Conservation (phyloP, 2,797 vertebrate species). For the Enteromius radiatus region DNA sequence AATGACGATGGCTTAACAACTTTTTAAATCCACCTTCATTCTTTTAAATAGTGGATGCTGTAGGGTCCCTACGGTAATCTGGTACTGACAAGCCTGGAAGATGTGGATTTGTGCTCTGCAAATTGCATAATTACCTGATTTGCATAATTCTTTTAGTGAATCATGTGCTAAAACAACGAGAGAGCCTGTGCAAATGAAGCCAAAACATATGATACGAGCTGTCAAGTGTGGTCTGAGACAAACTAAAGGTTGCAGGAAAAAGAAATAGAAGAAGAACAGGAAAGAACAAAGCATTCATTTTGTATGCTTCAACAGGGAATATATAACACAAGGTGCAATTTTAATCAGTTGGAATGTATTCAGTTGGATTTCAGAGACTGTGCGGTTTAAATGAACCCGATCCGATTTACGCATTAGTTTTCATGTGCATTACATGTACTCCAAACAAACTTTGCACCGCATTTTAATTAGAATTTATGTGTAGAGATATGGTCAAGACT, state of each 20-base stretch:
- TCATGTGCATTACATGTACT: no score
- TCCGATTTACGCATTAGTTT: no score
- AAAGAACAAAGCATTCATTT: background rate
- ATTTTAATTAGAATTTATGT: no score
- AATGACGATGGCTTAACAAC: background rate
- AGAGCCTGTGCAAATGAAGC: background rate
- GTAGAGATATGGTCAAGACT: no score
- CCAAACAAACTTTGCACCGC: no score
- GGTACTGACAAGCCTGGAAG: background rate
- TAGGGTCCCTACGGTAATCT: background rate
- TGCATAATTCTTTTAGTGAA: slow-evolving; percentile 21
- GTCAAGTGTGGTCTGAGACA: slow-evolving; percentile 6
- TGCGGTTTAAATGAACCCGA: no score
- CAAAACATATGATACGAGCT: background rate
- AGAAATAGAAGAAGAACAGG: background rate
- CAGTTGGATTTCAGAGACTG: no score
- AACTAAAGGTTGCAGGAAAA: background rate
- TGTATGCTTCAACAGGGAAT: background rate
- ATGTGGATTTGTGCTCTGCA: background rate
- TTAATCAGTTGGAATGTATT: background rate
- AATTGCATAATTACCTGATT: background rate
- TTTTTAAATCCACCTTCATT: background rate
- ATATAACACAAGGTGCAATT: background rate
- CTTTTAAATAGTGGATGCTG: background rate
- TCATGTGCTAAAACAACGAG: background rate